Evolutionary conservation across 2,113 vertebrate genomes (phyloP).

Genomic region (Hippocampus zosterae): DNA sequence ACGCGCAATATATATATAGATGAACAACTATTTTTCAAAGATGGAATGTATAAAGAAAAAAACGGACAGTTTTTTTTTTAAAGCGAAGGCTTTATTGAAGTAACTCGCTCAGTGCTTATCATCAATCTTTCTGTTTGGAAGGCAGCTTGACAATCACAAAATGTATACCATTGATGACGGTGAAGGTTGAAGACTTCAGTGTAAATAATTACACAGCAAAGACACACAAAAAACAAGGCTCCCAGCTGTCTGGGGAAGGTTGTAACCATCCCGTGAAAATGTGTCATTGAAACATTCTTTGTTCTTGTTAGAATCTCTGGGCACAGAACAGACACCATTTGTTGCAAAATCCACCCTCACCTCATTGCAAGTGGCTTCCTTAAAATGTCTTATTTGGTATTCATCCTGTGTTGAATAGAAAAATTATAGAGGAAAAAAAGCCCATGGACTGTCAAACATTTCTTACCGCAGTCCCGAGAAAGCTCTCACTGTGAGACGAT

Average conservation of each 20-base stretch:
- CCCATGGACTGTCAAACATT: background rate
- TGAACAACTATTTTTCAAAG: too few species aligned
- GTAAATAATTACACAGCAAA: too few species aligned
- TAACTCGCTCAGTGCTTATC: background rate
- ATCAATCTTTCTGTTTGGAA: background rate
- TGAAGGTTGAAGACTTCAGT: too few species aligned
- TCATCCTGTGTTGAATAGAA: background rate
- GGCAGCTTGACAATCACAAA: background rate
- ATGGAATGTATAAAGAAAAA: too few species aligned
- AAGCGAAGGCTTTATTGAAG: background rate
- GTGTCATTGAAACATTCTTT: background rate
- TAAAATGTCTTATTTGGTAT: background rate
- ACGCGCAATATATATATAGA: too few species aligned
- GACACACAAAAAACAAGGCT: background rate
- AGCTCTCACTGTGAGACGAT: conserved; percentile 1
- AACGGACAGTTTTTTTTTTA: too few species aligned
- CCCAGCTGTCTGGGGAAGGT: background rate
- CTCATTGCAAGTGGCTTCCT: too few species aligned
- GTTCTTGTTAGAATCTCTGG: too few species aligned
- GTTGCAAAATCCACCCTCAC: background rate
- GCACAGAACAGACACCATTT: background rate
- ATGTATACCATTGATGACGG: background rate
- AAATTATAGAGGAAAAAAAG: background rate
- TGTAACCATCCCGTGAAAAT: background rate
- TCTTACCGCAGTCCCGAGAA: background rate